These are phyloP conservation scores for Helleia helle DNA, from an alignment of 2,888 invertebrate genomes.

Conservation along the genomic window DNA sequence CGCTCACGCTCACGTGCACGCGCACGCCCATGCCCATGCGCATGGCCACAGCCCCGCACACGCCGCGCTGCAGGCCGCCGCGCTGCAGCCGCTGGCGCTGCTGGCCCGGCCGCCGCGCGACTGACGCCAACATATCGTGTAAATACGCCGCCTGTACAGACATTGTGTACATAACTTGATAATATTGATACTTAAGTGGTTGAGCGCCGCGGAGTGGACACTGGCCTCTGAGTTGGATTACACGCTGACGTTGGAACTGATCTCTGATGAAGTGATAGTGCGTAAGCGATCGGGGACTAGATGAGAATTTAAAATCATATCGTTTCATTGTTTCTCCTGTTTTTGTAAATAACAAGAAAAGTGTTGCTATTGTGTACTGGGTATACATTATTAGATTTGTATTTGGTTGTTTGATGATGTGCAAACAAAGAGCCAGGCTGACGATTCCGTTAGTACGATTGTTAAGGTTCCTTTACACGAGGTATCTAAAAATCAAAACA, in stretches of 20 bases:
- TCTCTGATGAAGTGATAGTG: not conserved
- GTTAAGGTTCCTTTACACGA: not conserved
- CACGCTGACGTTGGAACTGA: constrained; percentile 4
- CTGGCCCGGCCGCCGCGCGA: constrained; percentile 49
- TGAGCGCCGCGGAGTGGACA: constrained; percentile 17
- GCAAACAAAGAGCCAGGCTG: not conserved
- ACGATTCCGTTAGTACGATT: not conserved
- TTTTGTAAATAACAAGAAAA: constrained; percentile 2
- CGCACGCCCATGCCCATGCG: constrained; percentile 25
- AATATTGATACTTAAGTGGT: constrained; percentile 15
- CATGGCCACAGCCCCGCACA: constrained; percentile 35
- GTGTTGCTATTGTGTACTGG: not conserved
- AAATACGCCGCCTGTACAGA: constrained; percentile 25
- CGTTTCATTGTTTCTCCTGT: constrained; percentile 6
- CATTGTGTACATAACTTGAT: constrained; percentile 22
- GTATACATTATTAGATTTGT: too few species aligned
- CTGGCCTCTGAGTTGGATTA: constrained; percentile 15
- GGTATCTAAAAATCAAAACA: not conserved
- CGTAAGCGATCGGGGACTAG: not conserved
- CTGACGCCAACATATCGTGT: constrained; percentile 40
- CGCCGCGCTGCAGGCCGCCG: constrained; percentile 64
- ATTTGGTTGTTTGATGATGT: not conserved
- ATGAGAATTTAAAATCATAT: not conserved
- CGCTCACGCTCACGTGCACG: constrained; percentile 36
- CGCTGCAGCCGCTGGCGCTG: constrained; percentile 52